Base-by-base conservation (phyloP, 2,113 vertebrate species). In the Calyptommatus sinebrachiatus region DNA sequence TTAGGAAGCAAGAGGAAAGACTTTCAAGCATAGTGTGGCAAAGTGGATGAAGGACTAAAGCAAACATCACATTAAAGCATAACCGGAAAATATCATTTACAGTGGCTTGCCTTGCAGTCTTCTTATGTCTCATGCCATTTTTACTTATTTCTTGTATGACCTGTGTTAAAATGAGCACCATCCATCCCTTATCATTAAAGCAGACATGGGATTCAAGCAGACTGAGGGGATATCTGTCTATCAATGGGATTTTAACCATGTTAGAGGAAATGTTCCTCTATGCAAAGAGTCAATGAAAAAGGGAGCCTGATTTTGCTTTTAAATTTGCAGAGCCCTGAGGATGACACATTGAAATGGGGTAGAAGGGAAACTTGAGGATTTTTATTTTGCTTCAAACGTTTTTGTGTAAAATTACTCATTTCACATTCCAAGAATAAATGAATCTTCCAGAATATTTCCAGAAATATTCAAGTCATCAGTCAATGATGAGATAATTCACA, bases 21-120 rank as follows among this genome's bases (percentile, higher is more conserved):
- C 71, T 86, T 91, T 88, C 82, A 85, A 88, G 83, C 45, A 53
- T 10, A 41, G 75, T 79, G 26, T 71, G 29, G 77, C 68, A 65
- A 78, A n/a, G 68, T 53, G 63, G 57, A 67, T 48, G 74, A 26
- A 35, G 76, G 85, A 80, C 7, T 22, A 53, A 83, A 81, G 77
- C 69, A 87, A 1, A 61, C 60, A 87, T 26, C 46, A 89, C 45
- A 82, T 84, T 79, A 0, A 48, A 4, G 41, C 24, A 60, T 24
- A 70, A 90, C 1, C 16, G 16, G 21, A 61, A 74, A 75, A 86
- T 82, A 83, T 53, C 80, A 46, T 73, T 84, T 88, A 83, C 81
- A 46, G 83, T 31, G 46, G 41, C 88, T 87, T 79, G 14, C 9
- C 88, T 87, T 79, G 14, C 9, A 7, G 28, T 22, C 67, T 79